Percentiles rank a stretch among this genome's conserved stretches.
Conservation (phyloP, 2,113 vertebrate genomes). For the Esox niger region DNA sequence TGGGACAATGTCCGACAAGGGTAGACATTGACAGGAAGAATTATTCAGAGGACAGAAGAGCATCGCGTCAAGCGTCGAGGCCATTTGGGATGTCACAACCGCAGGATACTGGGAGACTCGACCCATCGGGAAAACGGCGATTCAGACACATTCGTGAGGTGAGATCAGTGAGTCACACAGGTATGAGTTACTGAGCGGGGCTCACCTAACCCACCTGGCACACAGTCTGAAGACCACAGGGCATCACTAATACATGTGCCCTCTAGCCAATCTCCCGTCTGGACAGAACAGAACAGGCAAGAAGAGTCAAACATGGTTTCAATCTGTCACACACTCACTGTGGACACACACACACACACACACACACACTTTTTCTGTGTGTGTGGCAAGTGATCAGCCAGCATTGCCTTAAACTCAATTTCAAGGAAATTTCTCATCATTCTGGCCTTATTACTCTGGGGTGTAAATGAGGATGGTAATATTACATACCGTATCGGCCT, state of each 20-base stretch:
- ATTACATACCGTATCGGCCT: neutral
- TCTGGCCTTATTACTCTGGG: neutral
- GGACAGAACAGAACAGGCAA: slow-evolving; percentile 13
- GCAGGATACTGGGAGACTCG: too few species aligned
- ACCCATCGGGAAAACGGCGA: neutral
- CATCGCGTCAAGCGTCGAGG: neutral
- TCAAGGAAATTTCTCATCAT: neutral
- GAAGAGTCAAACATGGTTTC: slow-evolving; percentile 9
- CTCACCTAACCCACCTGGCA: slow-evolving; percentile 29
- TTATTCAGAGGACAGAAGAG: neutral
- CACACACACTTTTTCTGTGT: too few species aligned
- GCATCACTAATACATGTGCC: slow-evolving; percentile 58
- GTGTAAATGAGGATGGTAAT: neutral
- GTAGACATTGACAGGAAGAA: too few species aligned
- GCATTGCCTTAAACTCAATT: neutral
- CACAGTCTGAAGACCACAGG: slow-evolving; percentile 20
- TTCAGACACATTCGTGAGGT: neutral
- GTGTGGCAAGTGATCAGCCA: too few species aligned
- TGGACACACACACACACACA: neutral
- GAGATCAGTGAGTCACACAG: slow-evolving; percentile 3
- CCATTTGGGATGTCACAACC: neutral
- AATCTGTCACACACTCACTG: slow-evolving; percentile 4
- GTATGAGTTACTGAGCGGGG: neutral
- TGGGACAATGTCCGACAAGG: too few species aligned
- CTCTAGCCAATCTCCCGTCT: slow-evolving; percentile 49